These are phyloP conservation scores for Tupaia chinensis DNA, from an alignment of 2,113 vertebrate genomes.

Conservation along the genomic window DNA sequence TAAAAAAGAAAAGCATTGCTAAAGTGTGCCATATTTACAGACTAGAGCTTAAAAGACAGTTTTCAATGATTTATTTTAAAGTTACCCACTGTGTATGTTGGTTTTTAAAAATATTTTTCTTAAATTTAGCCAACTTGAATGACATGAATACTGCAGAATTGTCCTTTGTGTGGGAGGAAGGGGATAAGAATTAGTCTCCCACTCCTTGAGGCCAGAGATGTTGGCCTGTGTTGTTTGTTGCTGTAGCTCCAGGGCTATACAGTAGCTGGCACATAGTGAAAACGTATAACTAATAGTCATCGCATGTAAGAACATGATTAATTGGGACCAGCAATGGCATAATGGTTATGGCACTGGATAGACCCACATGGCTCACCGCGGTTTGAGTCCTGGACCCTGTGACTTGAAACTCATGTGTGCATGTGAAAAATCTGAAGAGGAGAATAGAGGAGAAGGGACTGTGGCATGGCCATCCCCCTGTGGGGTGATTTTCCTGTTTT, in stretches of 20 bases:
- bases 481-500: too few relatives aligned
- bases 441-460: too few relatives aligned
- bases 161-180: not conserved
- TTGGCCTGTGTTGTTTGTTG: not conserved
- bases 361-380: too few relatives aligned
- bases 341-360: too few relatives aligned
- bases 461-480: too few relatives aligned
- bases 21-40: not conserved
- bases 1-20: not conserved
- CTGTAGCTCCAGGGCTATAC: not conserved
- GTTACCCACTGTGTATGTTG: not conserved
- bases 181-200: not conserved
- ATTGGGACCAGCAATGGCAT: too few relatives aligned
- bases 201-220: not conserved
- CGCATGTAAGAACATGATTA: not conserved
- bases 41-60: not conserved
- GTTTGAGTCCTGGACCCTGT: too few relatives aligned
- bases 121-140: not conserved
- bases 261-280: not conserved
- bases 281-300: not conserved
- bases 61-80: not conserved
- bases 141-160: not conserved
- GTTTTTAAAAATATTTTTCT: not conserved
- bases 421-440: too few relatives aligned
- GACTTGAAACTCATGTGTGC: too few relatives aligned